Percentiles rank a stretch among this genome's conserved stretches.
phyloP scores from a whole-genome alignment of 2,888 invertebrate species.

The Panopea generosa region DNA sequence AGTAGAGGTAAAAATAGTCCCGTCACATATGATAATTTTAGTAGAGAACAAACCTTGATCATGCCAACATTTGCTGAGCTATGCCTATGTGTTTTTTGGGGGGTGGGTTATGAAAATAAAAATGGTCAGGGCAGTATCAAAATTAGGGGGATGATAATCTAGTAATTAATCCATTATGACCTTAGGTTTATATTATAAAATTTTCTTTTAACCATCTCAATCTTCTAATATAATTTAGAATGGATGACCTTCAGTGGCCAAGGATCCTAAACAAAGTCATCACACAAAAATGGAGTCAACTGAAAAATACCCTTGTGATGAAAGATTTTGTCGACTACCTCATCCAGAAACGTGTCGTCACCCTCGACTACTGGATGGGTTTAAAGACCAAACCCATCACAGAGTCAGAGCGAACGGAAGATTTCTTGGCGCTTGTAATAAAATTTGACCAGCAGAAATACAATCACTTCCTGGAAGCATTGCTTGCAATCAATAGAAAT shows the following conservation, averaged over 20 bases:
- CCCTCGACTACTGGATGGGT: constrained; percentile 64
- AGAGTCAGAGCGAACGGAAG: constrained; percentile 60
- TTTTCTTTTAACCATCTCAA: too few relatives aligned
- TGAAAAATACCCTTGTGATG: constrained; percentile 63
- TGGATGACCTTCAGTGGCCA: constrained; percentile 62
- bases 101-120: too few relatives aligned
- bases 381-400: constrained; percentile 58
- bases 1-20: too few relatives aligned
- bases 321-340: constrained; percentile 62
- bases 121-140: too few relatives aligned
- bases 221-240: too few relatives aligned
- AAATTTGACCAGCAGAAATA: constrained; percentile 57
- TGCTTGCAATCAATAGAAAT: constrained; percentile 40
- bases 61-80: too few relatives aligned
- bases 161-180: too few relatives aligned
- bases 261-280: constrained; percentile 50
- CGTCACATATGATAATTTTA: too few relatives aligned
- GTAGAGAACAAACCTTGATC: too few relatives aligned
- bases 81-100: too few relatives aligned
- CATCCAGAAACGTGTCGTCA: constrained; percentile 58
- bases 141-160: too few relatives aligned
- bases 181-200: too few relatives aligned
- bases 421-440: constrained; percentile 53
- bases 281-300: constrained; percentile 55
- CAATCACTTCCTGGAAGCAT: constrained; percentile 51